Evolutionary conservation across 23 tunicate genomes (phyloP).

Genomic region (Halocynthia aurantium): DNA sequence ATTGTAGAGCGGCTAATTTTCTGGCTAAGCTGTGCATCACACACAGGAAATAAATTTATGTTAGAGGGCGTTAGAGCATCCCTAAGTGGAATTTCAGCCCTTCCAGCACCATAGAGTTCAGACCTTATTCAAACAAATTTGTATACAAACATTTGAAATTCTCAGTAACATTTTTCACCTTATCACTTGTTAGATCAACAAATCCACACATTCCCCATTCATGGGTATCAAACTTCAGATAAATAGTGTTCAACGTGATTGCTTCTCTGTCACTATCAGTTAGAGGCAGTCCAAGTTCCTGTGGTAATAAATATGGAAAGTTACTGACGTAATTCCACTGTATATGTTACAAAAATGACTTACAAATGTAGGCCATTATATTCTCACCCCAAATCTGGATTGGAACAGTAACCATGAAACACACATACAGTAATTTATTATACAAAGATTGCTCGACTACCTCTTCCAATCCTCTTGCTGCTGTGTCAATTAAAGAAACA

Average conservation of each 20-base stretch:
- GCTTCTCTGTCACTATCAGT: conserved; percentile 28
- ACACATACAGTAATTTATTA: background rate
- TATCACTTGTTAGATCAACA: conserved; percentile 56
- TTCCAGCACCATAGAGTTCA: too few relatives aligned
- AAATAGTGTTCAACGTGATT: conserved; percentile 59
- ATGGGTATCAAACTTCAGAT: conserved; percentile 74
- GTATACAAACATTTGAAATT: too few relatives aligned
- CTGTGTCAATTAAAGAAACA: conserved; percentile 57
- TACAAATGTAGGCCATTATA: background rate
- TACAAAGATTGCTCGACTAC: conserved; percentile 6
- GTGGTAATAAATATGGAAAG: too few relatives aligned
- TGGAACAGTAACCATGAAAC: too few relatives aligned
- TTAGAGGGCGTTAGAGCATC: too few relatives aligned
- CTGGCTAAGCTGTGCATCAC: too few relatives aligned
- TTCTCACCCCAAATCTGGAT: too few relatives aligned
- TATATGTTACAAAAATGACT: background rate
- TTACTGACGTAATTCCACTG: too few relatives aligned
- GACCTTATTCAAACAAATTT: too few relatives aligned
- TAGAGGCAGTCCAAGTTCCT: conserved; percentile 68
- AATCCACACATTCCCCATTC: conserved; percentile 94
- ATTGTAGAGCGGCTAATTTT: too few relatives aligned
- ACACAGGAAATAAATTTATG: too few relatives aligned
- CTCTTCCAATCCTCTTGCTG: conserved; percentile 68
- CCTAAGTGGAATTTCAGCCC: too few relatives aligned
- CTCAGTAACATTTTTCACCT: conserved; percentile 6